These are phyloP conservation scores for Hexactinellida sp. DNA, from an alignment of 37 sponge, comb jelly and placozoan genomes.

Conservation along the genomic window DNA sequence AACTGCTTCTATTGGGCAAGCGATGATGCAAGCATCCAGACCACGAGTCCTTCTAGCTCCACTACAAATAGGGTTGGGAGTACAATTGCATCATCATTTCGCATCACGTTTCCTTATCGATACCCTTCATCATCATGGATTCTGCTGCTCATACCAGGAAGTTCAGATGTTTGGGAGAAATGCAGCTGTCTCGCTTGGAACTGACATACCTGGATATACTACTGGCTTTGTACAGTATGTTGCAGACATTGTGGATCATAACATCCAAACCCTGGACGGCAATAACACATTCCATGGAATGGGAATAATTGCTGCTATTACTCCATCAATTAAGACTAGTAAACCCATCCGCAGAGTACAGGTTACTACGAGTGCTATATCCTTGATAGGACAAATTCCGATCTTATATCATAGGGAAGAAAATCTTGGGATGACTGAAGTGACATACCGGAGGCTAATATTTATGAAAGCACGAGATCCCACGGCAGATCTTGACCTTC, in stretches of 20 bases:
- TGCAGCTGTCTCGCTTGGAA: background rate
- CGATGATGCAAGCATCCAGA: background rate
- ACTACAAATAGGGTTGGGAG: conserved; percentile 1
- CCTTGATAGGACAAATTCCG: background rate
- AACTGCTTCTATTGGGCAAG: conserved; percentile 14
- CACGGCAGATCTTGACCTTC: conserved; percentile 11
- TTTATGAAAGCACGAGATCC: conserved; percentile 14
- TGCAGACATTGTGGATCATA: background rate
- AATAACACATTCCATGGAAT: conserved; percentile 16
- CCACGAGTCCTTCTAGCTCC: background rate
- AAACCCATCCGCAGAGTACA: background rate
- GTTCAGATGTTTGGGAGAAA: background rate
- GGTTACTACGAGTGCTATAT: background rate
- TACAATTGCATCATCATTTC: conserved; percentile 19
- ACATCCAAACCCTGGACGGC: background rate
- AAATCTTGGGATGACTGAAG: conserved; percentile 21
- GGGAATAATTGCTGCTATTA: background rate
- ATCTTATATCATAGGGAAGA: conserved; percentile 14
- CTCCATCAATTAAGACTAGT: background rate
- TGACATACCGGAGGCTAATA: conserved; percentile 20
- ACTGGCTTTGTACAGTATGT: background rate
- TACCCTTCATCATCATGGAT: background rate
- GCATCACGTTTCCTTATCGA: background rate
- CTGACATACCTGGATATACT: background rate
- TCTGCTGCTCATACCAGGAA: conserved; percentile 18